These are phyloP conservation scores for Lypha dubia DNA, from an alignment of 2,888 invertebrate genomes.

Conservation along the genomic window DNA sequence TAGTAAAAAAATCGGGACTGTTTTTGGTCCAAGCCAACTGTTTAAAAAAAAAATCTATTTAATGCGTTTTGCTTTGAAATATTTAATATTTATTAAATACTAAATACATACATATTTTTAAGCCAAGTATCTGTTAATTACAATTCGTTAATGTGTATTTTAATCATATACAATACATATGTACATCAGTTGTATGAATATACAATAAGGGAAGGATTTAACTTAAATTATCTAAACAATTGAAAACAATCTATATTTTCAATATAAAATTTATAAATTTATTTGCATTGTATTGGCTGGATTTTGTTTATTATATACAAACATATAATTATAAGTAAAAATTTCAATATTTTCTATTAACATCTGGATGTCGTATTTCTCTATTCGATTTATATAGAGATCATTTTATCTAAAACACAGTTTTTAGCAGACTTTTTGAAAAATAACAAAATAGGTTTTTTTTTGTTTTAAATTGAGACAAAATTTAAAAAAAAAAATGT, in stretches of 20 bases:
- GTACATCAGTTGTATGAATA: background rate
- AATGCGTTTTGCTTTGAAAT: background rate
- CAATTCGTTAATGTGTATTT: slow-evolving; percentile 17
- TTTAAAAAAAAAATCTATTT: slow-evolving; percentile 30
- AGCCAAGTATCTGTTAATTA: background rate
- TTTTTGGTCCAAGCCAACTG: slow-evolving; percentile 57
- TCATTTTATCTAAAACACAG: slow-evolving; percentile 47
- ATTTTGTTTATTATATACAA: slow-evolving; percentile 57
- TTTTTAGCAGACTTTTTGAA: slow-evolving; percentile 54
- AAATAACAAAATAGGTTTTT: background rate
- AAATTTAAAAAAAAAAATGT: slow-evolving; percentile 19
- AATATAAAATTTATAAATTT: slow-evolving; percentile 46
- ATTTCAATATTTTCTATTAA: slow-evolving; percentile 48
- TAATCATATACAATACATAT: too few species aligned
- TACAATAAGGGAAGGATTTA: slow-evolving; percentile 28
- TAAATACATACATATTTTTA: background rate
- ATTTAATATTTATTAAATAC: slow-evolving; percentile 4
- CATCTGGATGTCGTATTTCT: slow-evolving; percentile 34
- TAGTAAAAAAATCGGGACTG: slow-evolving; percentile 50
- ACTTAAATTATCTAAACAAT: slow-evolving; percentile 42
- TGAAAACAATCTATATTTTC: slow-evolving; percentile 25
- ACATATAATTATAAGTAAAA: slow-evolving; percentile 22
- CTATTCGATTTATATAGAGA: slow-evolving; percentile 55
- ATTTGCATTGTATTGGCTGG: slow-evolving; percentile 71
- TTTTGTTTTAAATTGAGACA: slow-evolving; percentile 39